A percentile compares a stretch with the other conserved stretches of the same genome.
These are phyloP conservation scores for Cryptoprocta ferox DNA, from an alignment of 2,797 vertebrate species.

Conservation along the genomic window DNA sequence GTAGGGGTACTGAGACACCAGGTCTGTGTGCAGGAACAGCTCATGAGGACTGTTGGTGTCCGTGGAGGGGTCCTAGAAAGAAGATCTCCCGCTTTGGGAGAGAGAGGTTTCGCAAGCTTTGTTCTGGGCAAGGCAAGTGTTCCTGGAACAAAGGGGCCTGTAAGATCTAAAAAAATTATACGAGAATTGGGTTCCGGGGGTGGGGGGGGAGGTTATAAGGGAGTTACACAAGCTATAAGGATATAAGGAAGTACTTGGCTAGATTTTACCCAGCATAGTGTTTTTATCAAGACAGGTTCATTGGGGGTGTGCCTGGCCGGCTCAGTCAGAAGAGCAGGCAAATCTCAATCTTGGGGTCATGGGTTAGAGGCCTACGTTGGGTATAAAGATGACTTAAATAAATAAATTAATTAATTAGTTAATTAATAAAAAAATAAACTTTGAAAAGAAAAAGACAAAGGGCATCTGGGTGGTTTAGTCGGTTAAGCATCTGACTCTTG, in stretches of 20 bases:
- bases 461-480: no score
- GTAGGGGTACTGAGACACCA: accelerated
- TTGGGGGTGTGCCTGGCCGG: background rate
- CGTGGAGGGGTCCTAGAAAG: background rate
- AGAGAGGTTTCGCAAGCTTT: background rate
- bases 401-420: no score
- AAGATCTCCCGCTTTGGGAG: accelerated
- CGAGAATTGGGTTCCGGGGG: background rate
- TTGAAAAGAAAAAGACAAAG: background rate
- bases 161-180: background rate
- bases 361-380: background rate
- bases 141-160: background rate
- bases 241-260: background rate
- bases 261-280: background rate
- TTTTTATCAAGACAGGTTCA: background rate
- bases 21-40: background rate
- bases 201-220: background rate
- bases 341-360: background rate
- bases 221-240: background rate
- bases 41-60: background rate
- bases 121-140: background rate
- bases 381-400: background rate
- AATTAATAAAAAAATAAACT: background rate
- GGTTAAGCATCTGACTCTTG: no score
- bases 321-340: background rate